Evolutionary conservation across 1,140 invertebrate genomes (phyloP).

Genomic region (Zophobas morio): DNA sequence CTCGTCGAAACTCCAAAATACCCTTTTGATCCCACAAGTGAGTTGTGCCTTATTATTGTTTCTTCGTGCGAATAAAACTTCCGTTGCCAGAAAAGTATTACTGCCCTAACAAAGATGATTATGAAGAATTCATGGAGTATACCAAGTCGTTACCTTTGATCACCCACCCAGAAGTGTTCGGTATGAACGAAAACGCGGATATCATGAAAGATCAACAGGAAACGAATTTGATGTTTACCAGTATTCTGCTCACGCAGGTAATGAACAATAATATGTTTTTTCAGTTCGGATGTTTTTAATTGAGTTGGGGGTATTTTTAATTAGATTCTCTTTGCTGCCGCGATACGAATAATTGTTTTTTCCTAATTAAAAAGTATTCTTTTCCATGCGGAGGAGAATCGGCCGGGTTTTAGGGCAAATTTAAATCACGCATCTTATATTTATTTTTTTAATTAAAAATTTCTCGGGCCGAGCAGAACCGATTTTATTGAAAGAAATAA

Average conservation of each 20-base stretch:
- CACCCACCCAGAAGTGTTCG: slow-evolving; percentile 89
- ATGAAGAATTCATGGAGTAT: slow-evolving; percentile 84
- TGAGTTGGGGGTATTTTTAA: not conserved
- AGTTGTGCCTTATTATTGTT: slow-evolving; percentile 36
- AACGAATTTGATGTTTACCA: slow-evolving; percentile 84
- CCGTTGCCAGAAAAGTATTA: slow-evolving; percentile 77
- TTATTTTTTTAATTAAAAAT: slow-evolving; percentile 36
- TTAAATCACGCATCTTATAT: slow-evolving; percentile 5
- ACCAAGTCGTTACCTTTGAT: slow-evolving; percentile 84
- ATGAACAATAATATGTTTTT: slow-evolving; percentile 23
- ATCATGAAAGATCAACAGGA: slow-evolving; percentile 95
- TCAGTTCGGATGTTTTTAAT: slow-evolving; percentile 7
- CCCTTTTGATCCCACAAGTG: slow-evolving; percentile 75
- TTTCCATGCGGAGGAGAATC: not conserved
- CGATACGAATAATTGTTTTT: not conserved
- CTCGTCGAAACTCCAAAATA: slow-evolving; percentile 72
- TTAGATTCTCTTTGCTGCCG: slow-evolving; percentile 3
- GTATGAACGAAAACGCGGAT: slow-evolving; percentile 94
- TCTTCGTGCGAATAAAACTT: slow-evolving; percentile 12
- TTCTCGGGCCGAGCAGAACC: not conserved
- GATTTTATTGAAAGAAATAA: slow-evolving; percentile 37
- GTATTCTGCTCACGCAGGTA: slow-evolving; percentile 89
- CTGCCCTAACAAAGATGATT: slow-evolving; percentile 81
- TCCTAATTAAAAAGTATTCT: slow-evolving; percentile 13
- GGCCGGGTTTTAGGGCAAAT: not conserved